Conservation (phyloP, 2,797 vertebrate species). For the Dicrostonyx torquatus region DNA sequence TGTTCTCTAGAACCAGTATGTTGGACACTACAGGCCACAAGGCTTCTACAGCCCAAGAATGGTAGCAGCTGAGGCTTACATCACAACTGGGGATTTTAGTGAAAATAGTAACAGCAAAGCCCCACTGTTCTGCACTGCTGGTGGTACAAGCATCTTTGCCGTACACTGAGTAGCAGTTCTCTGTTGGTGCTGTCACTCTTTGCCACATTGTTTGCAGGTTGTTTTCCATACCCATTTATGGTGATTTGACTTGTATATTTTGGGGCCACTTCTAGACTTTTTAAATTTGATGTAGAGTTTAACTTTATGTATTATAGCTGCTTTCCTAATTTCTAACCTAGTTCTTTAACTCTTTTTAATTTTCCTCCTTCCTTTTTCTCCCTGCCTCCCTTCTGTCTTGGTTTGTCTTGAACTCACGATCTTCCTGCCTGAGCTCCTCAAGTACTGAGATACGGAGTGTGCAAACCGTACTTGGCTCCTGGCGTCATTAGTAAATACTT, state of each 20-base stretch:
- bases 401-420: not conserved
- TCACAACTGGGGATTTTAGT: not conserved
- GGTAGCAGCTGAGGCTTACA: not conserved
- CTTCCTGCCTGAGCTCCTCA: not conserved
- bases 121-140: not conserved
- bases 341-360: not conserved
- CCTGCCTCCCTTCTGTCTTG: not conserved
- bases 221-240: not conserved
- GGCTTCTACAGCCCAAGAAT: not conserved
- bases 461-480: not conserved
- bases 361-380: not conserved
- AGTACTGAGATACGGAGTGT: not conserved
- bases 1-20: not conserved
- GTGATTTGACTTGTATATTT: not conserved
- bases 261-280: slow-evolving; percentile 27
- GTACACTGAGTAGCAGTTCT: slow-evolving; percentile 1
- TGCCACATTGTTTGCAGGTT: not conserved
- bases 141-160: not conserved
- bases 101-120: not conserved
- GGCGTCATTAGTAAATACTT: not conserved
- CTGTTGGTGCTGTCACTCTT: not conserved
- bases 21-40: not conserved
- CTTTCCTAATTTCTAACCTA: not conserved
- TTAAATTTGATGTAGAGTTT: not conserved
- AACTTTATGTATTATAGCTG: slow-evolving; percentile 1